Evolutionary conservation across 2,797 vertebrate species (phyloP).

Genomic region (Botia kubotai): DNA sequence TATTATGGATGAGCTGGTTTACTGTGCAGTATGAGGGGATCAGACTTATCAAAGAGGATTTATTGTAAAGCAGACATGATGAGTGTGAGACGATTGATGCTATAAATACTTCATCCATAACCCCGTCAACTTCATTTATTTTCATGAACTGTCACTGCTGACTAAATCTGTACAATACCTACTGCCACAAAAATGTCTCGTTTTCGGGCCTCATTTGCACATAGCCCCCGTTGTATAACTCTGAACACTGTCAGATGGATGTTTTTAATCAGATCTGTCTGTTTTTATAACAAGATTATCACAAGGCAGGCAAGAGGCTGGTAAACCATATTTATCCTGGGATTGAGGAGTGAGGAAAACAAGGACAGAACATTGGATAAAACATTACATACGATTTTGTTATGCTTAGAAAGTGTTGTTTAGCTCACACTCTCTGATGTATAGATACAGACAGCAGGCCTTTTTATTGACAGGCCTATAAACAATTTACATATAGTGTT

Average conservation of each 20-base stretch:
- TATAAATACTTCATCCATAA: conserved; percentile 49
- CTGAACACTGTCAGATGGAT: neutral
- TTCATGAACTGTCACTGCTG: conserved; percentile 3
- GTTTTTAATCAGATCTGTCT: neutral
- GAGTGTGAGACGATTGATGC: conserved; percentile 28
- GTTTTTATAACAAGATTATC: conserved; percentile 21
- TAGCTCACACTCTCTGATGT: neutral
- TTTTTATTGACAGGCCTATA: neutral
- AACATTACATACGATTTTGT: conserved; percentile 9
- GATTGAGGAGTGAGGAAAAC: conserved; percentile 7
- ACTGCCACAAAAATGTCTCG: too few species aligned
- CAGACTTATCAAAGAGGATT: conserved; percentile 10
- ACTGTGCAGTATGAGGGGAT: neutral
- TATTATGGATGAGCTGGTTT: neutral
- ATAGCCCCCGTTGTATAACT: neutral
- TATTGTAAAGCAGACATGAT: neutral
- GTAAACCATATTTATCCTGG: neutral
- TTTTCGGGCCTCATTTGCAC: too few species aligned
- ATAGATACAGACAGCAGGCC: neutral
- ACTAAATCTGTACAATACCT: neutral
- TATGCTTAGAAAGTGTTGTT: neutral
- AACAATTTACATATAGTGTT: neutral
- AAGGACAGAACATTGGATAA: neutral
- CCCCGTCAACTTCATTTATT: conserved; percentile 28
- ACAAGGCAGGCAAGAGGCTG: neutral